Evolutionary conservation across 1,140 invertebrate species (phyloP), one percentile per base, ranked within the genome.

Genomic region (Pseudomyrmex dendroicus): DNA sequence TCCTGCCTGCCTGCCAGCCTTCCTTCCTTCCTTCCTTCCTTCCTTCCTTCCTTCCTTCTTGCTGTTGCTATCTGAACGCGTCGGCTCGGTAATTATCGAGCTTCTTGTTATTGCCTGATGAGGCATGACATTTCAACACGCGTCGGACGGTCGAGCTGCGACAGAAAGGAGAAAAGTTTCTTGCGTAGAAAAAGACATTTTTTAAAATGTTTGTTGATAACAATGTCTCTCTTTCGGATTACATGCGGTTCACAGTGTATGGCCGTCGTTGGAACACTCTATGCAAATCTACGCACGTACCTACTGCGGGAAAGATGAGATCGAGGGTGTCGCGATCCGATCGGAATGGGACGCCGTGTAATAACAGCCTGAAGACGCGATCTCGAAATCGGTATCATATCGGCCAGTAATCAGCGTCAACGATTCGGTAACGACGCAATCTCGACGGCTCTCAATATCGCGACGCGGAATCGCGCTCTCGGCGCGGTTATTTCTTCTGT

Each of bases 321-420:
- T 73, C 78, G 57, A 64, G 9, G 46, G 46, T 57, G 57, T 72
- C 59, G 54, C 57, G 48, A 63, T 57, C 17, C 59, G 46, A 72
- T 74, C 84, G 20, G 57, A 85, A 70, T 48, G 63, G 35, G 48
- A 20, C 35, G 35, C 1, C 22, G 66, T 59, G 63, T 73, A 85
- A 73, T 73, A 73, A 68, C 10, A 82, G 78, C 17, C 70, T 25
- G 57, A 17, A 66, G 59, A 44, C n/a, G 63, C 12, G 50, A 57
- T 85, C 15, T 68, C 56, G 68, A 86, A 82, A 82, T 82, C 77
- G 17, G 64, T 83, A 86, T 86, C 77, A 66, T 35, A 35, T 50
- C 68, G 64, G 56, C 70, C 78, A 77, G 48, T 72, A 80, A 87
- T 87, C 72, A 72, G 59, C 85, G 78, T 89, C 82, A 85, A 84